These are phyloP conservation scores for Oxygymnocypris stewartii DNA, from an alignment of 2,113 vertebrate species.

Conservation along the genomic window DNA sequence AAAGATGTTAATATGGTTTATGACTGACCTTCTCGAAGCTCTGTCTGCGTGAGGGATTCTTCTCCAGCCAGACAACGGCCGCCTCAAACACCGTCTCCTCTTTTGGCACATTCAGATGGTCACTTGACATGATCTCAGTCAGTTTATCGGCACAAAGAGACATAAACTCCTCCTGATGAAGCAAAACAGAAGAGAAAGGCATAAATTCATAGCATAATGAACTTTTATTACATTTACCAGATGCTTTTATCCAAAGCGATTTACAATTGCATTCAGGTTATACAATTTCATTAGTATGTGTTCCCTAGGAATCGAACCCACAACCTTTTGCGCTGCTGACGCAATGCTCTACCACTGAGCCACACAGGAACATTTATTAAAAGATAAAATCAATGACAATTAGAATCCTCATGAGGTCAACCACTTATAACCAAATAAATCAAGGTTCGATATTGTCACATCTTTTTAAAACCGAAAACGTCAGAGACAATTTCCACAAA, in stretches of 20 bases:
- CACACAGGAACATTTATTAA: too few species aligned
- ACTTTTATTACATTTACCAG: too few species aligned
- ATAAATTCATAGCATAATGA: not conserved
- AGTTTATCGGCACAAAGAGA: constrained; percentile 79
- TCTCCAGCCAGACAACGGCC: constrained; percentile 75
- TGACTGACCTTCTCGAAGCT: constrained; percentile 77
- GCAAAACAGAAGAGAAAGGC: not conserved
- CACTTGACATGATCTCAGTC: constrained; percentile 76
- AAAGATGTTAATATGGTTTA: not conserved
- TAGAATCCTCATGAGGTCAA: not conserved
- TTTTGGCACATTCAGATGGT: constrained; percentile 73
- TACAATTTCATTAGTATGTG: too few species aligned
- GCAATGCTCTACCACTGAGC: too few species aligned
- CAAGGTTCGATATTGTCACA: not conserved
- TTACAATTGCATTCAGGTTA: too few species aligned
- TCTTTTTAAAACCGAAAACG: not conserved
- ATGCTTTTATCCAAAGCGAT: too few species aligned
- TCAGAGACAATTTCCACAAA: not conserved
- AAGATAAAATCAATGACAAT: not conserved
- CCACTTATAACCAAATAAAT: not conserved
- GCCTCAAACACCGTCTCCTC: constrained; percentile 81
- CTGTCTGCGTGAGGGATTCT: constrained; percentile 71
- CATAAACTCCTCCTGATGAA: constrained; percentile 76
- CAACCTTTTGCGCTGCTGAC: too few species aligned
- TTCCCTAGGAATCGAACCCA: too few species aligned